Conservation (phyloP, 2,888 invertebrate genomes). For the Philereme vetulata region DNA sequence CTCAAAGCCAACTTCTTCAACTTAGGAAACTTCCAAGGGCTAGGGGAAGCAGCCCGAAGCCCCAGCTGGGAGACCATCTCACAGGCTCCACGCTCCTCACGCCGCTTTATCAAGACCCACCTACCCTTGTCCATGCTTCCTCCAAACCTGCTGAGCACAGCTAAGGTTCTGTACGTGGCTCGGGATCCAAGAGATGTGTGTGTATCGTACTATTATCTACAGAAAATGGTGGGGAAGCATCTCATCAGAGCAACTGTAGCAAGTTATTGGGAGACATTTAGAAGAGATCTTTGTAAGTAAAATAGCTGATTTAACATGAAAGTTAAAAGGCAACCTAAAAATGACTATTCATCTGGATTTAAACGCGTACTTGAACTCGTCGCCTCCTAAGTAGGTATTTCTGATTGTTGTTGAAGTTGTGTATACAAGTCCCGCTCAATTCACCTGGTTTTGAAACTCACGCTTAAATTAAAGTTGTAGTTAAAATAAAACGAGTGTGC, state of each 20-base stretch:
- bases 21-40: slow-evolving; percentile 69
- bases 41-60: slow-evolving; percentile 58
- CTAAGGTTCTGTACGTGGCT: slow-evolving; percentile 86
- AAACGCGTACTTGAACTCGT: too few relatives aligned
- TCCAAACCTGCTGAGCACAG: slow-evolving; percentile 68
- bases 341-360: too few relatives aligned
- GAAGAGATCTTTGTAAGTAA: slow-evolving; percentile 82
- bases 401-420: too few relatives aligned
- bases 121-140: slow-evolving; percentile 85
- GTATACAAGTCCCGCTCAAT: too few relatives aligned
- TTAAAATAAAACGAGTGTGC: too few relatives aligned
- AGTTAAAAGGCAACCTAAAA: too few relatives aligned
- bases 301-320: too few relatives aligned
- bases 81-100: slow-evolving; percentile 50
- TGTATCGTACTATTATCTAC: slow-evolving; percentile 88
- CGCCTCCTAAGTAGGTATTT: too few relatives aligned
- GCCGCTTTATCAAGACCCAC: slow-evolving; percentile 86
- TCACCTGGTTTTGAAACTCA: too few relatives aligned
- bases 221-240: slow-evolving; percentile 79
- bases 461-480: too few relatives aligned
- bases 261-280: slow-evolving; percentile 85
- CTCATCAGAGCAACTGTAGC: slow-evolving; percentile 80
- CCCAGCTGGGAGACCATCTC: slow-evolving; percentile 65
- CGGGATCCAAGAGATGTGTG: slow-evolving; percentile 89
- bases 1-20: slow-evolving; percentile 74